Percentiles rank a stretch among this genome's conserved stretches.
These are phyloP conservation scores for Bursaphelenchus okinawaensis DNA, from an alignment of 2,888 invertebrate species.

Conservation along the genomic window DNA sequence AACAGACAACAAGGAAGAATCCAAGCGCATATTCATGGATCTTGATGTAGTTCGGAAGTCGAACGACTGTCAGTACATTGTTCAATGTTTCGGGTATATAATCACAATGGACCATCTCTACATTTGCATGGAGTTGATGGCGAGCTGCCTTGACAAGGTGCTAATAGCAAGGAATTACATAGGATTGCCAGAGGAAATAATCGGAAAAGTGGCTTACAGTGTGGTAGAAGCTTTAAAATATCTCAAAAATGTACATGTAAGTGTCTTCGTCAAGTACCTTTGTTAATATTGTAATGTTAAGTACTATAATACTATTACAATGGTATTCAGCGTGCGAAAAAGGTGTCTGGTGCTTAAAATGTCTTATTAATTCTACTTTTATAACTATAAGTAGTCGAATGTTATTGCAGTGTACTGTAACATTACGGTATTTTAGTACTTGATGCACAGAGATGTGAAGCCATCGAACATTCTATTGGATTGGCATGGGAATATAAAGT, in stretches of 20 bases:
- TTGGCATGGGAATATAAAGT: constrained; percentile 75
- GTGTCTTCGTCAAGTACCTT: constrained; percentile 14
- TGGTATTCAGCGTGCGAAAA: background rate
- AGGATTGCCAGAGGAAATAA: constrained; percentile 88
- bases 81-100: constrained; percentile 93
- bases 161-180: constrained; percentile 70
- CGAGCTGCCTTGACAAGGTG: constrained; percentile 94
- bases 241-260: constrained; percentile 79
- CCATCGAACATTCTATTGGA: constrained; percentile 96
- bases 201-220: constrained; percentile 95
- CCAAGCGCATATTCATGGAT: constrained; percentile 96
- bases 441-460: constrained; percentile 57
- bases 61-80: constrained; percentile 91
- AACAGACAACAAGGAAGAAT: constrained; percentile 91
- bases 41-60: constrained; percentile 95
- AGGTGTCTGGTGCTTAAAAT: background rate
- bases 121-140: constrained; percentile 99
- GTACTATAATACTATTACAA: background rate
- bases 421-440: constrained; percentile 36
- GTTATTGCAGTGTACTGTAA: no score
- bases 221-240: constrained; percentile 93
- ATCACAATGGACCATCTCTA: constrained; percentile 77
- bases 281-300: background rate
- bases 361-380: no score
- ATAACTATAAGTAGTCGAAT: no score